phyloP scores from a whole-genome alignment of 2,888 invertebrate species.

The Carpatolechia fugitivella region DNA sequence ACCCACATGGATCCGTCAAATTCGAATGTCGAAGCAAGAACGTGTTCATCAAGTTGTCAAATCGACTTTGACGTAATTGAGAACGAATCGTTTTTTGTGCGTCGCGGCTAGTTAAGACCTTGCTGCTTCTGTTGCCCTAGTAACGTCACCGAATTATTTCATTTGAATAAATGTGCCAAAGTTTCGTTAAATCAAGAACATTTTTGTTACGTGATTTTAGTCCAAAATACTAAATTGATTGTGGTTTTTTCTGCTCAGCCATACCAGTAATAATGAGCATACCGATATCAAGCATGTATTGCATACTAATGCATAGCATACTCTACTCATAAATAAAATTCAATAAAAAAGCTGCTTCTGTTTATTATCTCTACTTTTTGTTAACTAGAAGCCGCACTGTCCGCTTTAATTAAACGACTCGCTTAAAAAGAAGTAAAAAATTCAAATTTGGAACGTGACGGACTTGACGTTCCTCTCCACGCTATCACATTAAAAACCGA shows the following conservation, averaged over 20 bases:
- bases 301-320: too few species aligned
- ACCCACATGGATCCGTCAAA: constrained; percentile 71
- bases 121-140: constrained; percentile 44
- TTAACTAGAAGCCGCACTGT: constrained; percentile 40
- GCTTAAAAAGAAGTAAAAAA: constrained; percentile 34
- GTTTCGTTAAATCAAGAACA: background rate
- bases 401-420: constrained; percentile 42
- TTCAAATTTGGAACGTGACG: constrained; percentile 35
- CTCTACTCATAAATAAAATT: background rate
- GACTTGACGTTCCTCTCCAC: constrained; percentile 40
- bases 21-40: constrained; percentile 60
- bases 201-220: too few species aligned
- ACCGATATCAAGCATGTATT: too few species aligned
- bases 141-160: constrained; percentile 14
- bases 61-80: constrained; percentile 76
- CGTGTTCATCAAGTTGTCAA: constrained; percentile 78
- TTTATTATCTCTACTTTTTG: constrained; percentile 27
- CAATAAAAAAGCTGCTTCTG: background rate
- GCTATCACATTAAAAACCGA: constrained; percentile 33
- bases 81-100: constrained; percentile 55
- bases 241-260: too few species aligned
- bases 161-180: background rate
- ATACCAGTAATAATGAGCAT: too few species aligned
- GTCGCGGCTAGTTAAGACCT: constrained; percentile 28
- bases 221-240: too few species aligned